Base-by-base conservation (phyloP, 2,797 vertebrate species). In the Pangasius djambal region DNA sequence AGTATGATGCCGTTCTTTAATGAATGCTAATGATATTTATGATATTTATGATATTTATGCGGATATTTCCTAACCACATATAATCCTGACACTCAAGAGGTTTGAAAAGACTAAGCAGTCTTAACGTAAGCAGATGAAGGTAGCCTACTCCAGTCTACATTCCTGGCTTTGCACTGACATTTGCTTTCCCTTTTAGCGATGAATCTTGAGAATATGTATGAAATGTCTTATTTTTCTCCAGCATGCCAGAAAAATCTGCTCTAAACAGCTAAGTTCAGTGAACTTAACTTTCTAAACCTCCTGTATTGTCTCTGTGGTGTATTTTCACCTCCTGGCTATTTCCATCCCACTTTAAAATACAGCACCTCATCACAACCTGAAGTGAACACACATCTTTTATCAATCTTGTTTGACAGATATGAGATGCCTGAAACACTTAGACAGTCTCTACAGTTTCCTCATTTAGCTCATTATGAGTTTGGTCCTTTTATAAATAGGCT, bases 291-390 rank as follows among this genome's bases (percentile, higher is more conserved):
- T 87, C 48, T 70, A 18, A 70, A 37, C 78, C 63, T 70, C 50
- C 40, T 57, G 34, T 37, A 22, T 72, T 72, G 86, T 70, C 34
- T 57, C 61, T 3, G 6, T 10, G 48, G 75, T 78, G 28, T 67
- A 31, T 65, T 28, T 59, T 70, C 34, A 69, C 18, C 78, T 85
- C 65, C 83, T 57, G 78, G 50, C 78, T 50, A 59, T 70, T 83
- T 88, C 65, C 52, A 61, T 72, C 87, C 37, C 40, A 83, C 65
- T 52, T 85, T 69, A 70, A 69, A 85, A 85, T 69, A 3, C 65
- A 85, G 83, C 18, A 34, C 63, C 44, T 85, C 37, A 34, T 69
- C 65, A 50, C 40, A 52, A 69, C 44, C 44, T 31, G 63, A n/a
- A 69, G 28, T 2, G 13, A 84, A 83, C 78, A n/a, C 34, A 83